These are phyloP conservation scores for Drosophila pseudotalamancana DNA, from an alignment of 2,888 invertebrate species.

Conservation along the genomic window DNA sequence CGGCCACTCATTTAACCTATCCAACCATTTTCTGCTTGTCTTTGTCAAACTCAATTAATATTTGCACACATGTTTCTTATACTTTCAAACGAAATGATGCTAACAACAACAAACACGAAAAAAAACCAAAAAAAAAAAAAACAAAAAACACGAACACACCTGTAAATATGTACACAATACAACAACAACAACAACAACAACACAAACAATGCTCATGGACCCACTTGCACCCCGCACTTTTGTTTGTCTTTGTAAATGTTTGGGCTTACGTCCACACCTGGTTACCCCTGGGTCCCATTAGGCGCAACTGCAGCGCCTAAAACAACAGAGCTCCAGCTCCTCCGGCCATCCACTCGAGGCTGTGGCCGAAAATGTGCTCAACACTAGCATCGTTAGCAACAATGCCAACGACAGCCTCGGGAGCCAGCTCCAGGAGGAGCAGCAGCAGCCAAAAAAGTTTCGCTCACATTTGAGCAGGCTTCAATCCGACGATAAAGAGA, in stretches of 20 bases:
- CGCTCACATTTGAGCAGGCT: conserved; percentile 49
- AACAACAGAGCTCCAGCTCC: conserved; percentile 47
- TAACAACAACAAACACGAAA: conserved; percentile 52
- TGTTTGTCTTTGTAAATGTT: conserved; percentile 77
- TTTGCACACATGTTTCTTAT: conserved; percentile 78
- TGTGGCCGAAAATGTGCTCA: conserved; percentile 55
- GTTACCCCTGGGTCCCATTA: conserved; percentile 32
- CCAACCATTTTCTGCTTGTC: conserved; percentile 43
- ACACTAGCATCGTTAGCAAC: conserved; percentile 14
- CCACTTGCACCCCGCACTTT: conserved; percentile 59
- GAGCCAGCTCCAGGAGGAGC: conserved; percentile 23
- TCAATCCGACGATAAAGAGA: conserved; percentile 37
- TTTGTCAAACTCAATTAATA: conserved; percentile 71
- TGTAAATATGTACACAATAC: conserved; percentile 42
- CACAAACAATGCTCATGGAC: conserved; percentile 34
- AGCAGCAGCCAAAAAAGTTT: conserved; percentile 50
- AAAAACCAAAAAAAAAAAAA: conserved; percentile 44
- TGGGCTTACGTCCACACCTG: conserved; percentile 22
- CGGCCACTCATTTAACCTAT: conserved; percentile 3
- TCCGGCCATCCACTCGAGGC: conserved; percentile 34
- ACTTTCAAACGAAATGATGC: conserved; percentile 72
- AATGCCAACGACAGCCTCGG: conserved; percentile 4
- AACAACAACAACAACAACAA: conserved; percentile 34
- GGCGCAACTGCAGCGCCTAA: conserved; percentile 65
- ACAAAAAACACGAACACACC: conserved; percentile 36